These are phyloP conservation scores for Lysandra bellargus DNA, from an alignment of 2,888 invertebrate genomes.

Conservation along the genomic window DNA sequence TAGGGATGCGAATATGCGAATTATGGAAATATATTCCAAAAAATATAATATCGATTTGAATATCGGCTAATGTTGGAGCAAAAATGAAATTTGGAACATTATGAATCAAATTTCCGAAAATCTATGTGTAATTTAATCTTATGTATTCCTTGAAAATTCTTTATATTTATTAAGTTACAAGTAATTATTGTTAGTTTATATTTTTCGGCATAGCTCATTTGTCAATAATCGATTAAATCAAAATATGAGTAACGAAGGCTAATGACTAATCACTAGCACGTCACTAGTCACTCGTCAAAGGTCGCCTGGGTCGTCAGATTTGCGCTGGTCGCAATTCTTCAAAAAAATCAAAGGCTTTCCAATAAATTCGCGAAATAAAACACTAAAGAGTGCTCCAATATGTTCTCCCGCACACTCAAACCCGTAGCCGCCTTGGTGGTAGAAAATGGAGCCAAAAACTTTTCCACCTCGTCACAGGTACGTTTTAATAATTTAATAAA, in stretches of 20 bases:
- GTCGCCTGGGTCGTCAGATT: constrained; percentile 48
- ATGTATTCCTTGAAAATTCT: neutral
- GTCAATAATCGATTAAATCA: constrained; percentile 17
- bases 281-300: constrained; percentile 50
- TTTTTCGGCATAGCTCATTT: neutral
- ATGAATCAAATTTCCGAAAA: neutral
- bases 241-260: constrained; percentile 20
- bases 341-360: constrained; percentile 19
- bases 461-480: constrained; percentile 82
- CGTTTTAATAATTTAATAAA: constrained; percentile 25
- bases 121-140: neutral
- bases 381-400: constrained; percentile 48
- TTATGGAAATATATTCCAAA: neutral
- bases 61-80: neutral
- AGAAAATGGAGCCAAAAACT: constrained; percentile 81
- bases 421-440: constrained; percentile 70
- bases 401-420: constrained; percentile 84
- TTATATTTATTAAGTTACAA: neutral
- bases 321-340: constrained; percentile 31
- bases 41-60: neutral
- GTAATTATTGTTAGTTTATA: neutral
- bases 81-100: neutral
- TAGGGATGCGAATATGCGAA: neutral
- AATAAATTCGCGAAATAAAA: constrained; percentile 12
- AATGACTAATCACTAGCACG: constrained; percentile 47